Evolutionary conservation across 2,113 vertebrate species (phyloP), one percentile per base, ranked within the genome.

Genomic region (Hyperoodon ampullatus): DNA sequence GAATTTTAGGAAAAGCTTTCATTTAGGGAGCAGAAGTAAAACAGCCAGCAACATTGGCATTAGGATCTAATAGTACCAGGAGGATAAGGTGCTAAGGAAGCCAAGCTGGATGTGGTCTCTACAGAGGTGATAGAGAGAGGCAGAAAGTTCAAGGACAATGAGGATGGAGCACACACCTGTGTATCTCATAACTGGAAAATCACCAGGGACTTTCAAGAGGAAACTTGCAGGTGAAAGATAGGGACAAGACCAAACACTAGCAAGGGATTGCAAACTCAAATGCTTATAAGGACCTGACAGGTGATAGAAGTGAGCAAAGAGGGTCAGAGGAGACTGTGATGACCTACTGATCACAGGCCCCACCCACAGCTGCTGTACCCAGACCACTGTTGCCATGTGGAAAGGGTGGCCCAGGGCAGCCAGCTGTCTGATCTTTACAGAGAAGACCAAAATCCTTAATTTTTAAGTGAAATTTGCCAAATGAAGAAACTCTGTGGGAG

Each of bases 391-490:
- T 93, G 19, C 65, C 66, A 28, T 0, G 0, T 28, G 44, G 65
- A 81, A 78, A 92, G 63, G 3, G 3, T 65, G 39, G 42, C 42
- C 7, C 35, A 65, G 66, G 19, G 55, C 53, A 90, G 66, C 35
- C 85, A 85, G 65, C 39, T 71, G 26, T 70, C 58, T 87, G 75
- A 42, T 7, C 39, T 71, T 61, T 47, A 68, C 6, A 33, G 70
- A 68, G 65, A 92, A 88, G 1, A 81, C 14, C 18, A 10, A 83
- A 92, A 78, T 74, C 18, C 33, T 95, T 84, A 58, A 81, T 88
- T 50, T 77, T 88, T 60, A 68, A 90, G 72, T 94, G 72, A 94
- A 72, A 83, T 63, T 80, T 74, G 15, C n/a, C 33, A 61, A 65
- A 60, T 94, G 84, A 39, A 71, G 63, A 84, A 75, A 81, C 35